phyloP scores from a whole-genome alignment of 2,113 vertebrate species.

The Nicator chloris region DNA sequence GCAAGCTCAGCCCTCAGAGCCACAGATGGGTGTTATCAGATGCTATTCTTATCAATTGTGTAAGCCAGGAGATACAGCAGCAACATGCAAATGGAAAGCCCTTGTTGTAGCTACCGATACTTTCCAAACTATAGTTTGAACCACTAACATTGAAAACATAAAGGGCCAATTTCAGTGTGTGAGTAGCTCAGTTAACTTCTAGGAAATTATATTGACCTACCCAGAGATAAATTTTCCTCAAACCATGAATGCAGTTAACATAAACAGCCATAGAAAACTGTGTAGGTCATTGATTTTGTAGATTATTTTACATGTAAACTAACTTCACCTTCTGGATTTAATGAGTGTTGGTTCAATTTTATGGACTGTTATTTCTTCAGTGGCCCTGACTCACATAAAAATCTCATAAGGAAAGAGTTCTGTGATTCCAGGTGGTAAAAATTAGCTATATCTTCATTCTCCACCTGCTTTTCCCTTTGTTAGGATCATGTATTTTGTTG shows the following conservation, averaged over 20 bases:
- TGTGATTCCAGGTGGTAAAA: conserved; percentile 9
- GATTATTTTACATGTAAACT: conserved; percentile 27
- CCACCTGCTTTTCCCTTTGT: conserved; percentile 26
- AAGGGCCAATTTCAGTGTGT: neutral
- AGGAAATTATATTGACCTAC: neutral
- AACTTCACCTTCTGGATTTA: conserved; percentile 37
- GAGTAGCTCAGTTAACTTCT: neutral
- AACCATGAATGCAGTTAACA: neutral
- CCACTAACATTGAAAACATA: neutral
- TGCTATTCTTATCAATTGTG: neutral
- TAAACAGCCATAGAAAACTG: neutral
- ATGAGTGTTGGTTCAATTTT: conserved; percentile 52
- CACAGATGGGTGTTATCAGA: neutral
- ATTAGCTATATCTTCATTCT: neutral
- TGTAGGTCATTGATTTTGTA: neutral
- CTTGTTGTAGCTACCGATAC: neutral
- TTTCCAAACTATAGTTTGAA: neutral
- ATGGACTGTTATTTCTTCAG: conserved; percentile 31
- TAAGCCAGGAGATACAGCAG: neutral
- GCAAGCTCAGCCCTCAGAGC: neutral
- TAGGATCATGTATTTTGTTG: neutral
- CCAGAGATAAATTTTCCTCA: neutral
- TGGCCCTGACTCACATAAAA: conserved; percentile 13
- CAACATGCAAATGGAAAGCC: conserved; percentile 12
- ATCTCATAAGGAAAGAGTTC: neutral